Evolutionary conservation across 2,797 vertebrate species (phyloP).

Genomic region (Melopsittacus undulatus): DNA sequence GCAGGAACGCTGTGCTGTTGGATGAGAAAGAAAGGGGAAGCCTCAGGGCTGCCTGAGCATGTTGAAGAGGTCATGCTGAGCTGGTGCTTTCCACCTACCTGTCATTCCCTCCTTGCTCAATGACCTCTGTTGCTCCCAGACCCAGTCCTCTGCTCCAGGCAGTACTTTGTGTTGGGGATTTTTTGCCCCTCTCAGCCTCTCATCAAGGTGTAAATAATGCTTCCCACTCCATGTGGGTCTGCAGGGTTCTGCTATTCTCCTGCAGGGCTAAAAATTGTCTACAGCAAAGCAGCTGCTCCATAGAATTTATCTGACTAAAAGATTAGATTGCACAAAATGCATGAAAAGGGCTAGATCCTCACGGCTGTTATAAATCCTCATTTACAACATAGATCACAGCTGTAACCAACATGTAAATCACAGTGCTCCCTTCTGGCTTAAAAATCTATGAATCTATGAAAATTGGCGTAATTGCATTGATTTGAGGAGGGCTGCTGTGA

Average conservation of each 20-base stretch:
- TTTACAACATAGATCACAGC: slow-evolving; percentile 51
- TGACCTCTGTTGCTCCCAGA: neutral
- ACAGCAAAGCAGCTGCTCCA: slow-evolving; percentile 9
- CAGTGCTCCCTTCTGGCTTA: slow-evolving; percentile 49
- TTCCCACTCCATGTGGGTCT: neutral
- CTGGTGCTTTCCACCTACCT: neutral
- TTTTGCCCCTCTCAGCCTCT: neutral
- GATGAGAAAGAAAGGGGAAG: neutral
- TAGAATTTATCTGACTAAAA: slow-evolving; percentile 12
- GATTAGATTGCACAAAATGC: slow-evolving; percentile 26
- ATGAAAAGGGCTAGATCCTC: neutral
- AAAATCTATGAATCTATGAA: slow-evolving; percentile 61
- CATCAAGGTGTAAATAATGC: neutral
- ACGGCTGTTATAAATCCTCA: slow-evolving; percentile 29
- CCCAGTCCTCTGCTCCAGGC: neutral
- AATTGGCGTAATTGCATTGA: slow-evolving; percentile 66
- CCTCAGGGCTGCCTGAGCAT: neutral
- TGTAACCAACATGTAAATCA: slow-evolving; percentile 56
- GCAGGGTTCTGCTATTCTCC: neutral
- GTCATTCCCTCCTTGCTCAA: neutral
- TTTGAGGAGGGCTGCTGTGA: slow-evolving; percentile 46
- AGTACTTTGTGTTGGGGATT: neutral
- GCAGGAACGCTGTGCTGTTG: neutral
- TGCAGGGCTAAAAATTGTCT: neutral
- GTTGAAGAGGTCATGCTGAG: neutral